These are phyloP conservation scores for Saccopteryx bilineata DNA, from an alignment of 2,113 vertebrate genomes.

Conservation along the genomic window DNA sequence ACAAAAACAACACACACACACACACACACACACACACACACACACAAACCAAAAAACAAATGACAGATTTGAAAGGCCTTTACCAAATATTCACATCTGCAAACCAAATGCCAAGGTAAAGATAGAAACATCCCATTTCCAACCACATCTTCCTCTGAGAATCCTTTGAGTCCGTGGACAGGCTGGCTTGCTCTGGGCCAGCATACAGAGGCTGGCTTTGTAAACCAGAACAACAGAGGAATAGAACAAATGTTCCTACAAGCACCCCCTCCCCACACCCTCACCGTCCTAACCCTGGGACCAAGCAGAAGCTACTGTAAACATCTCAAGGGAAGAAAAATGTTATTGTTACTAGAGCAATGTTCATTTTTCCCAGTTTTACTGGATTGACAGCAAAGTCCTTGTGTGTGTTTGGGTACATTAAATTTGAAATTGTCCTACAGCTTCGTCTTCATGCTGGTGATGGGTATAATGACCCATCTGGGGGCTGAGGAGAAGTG, in stretches of 20 bases:
- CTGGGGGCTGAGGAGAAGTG: background rate
- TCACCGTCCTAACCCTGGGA: background rate
- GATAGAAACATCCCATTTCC: background rate
- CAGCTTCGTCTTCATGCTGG: background rate
- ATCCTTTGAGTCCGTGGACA: background rate
- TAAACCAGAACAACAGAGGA: background rate
- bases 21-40: no score
- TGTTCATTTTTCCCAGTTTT: background rate
- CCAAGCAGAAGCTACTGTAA: background rate
- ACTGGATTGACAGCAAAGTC: background rate
- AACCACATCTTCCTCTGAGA: background rate
- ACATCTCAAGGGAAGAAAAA: slow-evolving; percentile 8
- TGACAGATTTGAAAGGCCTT: background rate
- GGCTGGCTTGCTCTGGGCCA: background rate
- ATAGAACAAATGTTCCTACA: background rate
- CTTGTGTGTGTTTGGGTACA: background rate
- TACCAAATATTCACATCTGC: background rate
- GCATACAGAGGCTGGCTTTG: background rate
- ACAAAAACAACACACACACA: no score
- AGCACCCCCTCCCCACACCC: background rate
- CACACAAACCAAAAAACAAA: background rate
- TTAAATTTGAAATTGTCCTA: slow-evolving; percentile 23
- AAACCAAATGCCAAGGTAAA: slow-evolving; percentile 4
- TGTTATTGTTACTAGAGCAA: background rate
- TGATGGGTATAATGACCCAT: background rate